A percentile compares a stretch with the other conserved stretches of the same genome.
phyloP scores from a whole-genome alignment of 1,140 invertebrate species.

The Homarus americanus region DNA sequence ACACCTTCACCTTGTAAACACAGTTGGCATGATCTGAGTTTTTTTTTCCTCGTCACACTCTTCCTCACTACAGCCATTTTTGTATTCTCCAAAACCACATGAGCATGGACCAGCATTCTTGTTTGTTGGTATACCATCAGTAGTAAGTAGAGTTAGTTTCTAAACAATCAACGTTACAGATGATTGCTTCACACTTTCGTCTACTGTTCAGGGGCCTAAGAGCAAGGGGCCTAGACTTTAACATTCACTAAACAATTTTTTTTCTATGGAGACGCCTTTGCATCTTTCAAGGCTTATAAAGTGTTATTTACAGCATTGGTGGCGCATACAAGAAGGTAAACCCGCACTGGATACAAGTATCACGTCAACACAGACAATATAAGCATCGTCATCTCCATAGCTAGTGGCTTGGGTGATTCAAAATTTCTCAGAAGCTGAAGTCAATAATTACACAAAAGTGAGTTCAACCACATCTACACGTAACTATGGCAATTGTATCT shows the following conservation, averaged over 20 bases:
- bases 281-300: constrained; percentile 44
- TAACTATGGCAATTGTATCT: constrained; percentile 68
- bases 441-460: constrained; percentile 34
- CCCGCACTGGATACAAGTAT: constrained; percentile 64
- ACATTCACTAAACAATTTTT: constrained; percentile 20
- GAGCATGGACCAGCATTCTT: constrained; percentile 29
- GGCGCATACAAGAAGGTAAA: constrained; percentile 53
- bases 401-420: constrained; percentile 41
- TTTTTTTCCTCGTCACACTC: constrained; percentile 1
- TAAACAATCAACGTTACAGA: not conserved
- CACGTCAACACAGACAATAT: constrained; percentile 46
- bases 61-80: not conserved
- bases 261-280: constrained; percentile 46
- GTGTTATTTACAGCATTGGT: constrained; percentile 61
- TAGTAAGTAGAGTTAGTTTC: constrained; percentile 19
- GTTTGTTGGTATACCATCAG: constrained; percentile 22
- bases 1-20: constrained; percentile 27
- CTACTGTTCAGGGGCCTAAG: constrained; percentile 29
- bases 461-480: constrained; percentile 59
- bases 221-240: constrained; percentile 19
- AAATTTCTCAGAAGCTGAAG: constrained; percentile 37
- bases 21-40: not conserved
- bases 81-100: constrained; percentile 17
- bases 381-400: constrained; percentile 62
- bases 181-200: constrained; percentile 29